phyloP scores from a whole-genome alignment of 1,140 invertebrate genomes.

The Arctopsyche grandis region DNA sequence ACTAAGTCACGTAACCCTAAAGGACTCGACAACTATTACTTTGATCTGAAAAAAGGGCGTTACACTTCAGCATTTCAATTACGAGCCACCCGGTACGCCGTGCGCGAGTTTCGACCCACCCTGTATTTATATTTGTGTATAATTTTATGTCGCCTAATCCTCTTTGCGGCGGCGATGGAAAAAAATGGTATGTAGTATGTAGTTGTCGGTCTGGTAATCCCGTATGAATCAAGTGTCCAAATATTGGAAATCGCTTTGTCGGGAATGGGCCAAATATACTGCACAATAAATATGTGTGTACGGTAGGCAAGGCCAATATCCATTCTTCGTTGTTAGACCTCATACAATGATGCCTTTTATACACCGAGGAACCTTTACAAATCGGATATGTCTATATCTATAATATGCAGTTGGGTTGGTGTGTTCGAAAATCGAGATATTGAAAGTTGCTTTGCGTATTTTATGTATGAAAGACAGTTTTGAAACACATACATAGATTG shows the following conservation, averaged over 20 bases:
- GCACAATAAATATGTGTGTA: background rate
- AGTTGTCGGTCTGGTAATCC: background rate
- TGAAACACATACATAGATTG: no score
- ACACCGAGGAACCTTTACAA: no score
- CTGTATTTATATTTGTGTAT: background rate
- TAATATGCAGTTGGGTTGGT: no score
- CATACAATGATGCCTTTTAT: no score
- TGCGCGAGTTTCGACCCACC: no score
- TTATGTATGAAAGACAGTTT: no score
- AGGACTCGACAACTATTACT: conserved; percentile 21
- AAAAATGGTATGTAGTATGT: background rate
- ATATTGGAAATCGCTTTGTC: conserved; percentile 24
- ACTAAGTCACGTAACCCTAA: conserved; percentile 18
- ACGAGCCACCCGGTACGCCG: background rate
- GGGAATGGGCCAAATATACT: background rate
- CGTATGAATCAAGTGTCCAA: conserved; percentile 32
- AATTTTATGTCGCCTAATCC: conserved; percentile 1
- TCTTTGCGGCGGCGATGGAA: background rate
- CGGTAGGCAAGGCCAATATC: no score
- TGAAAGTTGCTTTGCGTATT: no score
- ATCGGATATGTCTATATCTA: no score
- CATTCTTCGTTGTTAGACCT: no score
- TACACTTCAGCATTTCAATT: conserved; percentile 16
- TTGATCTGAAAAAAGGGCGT: conserved; percentile 20
- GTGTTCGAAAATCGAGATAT: no score